Conservation (phyloP, 35 echinoderm and acorn worm species). For the Lytechinus pictus region DNA sequence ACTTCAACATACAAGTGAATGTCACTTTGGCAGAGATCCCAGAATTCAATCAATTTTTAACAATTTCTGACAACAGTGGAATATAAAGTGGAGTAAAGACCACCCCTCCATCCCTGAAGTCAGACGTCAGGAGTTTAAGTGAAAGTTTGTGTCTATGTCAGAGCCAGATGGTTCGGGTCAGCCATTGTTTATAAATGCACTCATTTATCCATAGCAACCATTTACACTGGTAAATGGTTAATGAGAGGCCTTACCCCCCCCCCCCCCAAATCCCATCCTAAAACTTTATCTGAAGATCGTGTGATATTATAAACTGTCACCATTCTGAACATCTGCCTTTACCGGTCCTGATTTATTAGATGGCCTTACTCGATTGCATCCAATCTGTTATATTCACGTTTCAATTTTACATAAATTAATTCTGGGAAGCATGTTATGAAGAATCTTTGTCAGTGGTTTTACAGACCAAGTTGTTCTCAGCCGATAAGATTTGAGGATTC, state of each 20-base stretch:
- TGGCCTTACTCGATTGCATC: too few species aligned
- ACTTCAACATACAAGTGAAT: background rate
- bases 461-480: too few species aligned
- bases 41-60: background rate
- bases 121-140: background rate
- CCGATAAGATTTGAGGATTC: too few species aligned
- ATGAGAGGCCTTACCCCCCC: background rate
- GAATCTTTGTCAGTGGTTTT: too few species aligned
- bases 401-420: too few species aligned
- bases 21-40: background rate
- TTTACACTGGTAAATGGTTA: background rate
- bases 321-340: too few species aligned
- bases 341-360: too few species aligned
- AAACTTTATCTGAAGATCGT: background rate
- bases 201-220: slow-evolving; percentile 30
- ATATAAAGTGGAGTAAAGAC: background rate
- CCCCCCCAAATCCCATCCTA: background rate
- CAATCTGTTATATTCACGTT: too few species aligned
- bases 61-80: background rate
- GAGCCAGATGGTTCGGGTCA: background rate
- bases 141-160: background rate
- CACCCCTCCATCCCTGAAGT: background rate
- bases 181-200: slow-evolving; percentile 26
- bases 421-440: too few species aligned
- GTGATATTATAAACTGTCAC: too few species aligned